These are phyloP conservation scores for Octonoba sinensis DNA, from an alignment of 2,888 invertebrate genomes.

Conservation along the genomic window DNA sequence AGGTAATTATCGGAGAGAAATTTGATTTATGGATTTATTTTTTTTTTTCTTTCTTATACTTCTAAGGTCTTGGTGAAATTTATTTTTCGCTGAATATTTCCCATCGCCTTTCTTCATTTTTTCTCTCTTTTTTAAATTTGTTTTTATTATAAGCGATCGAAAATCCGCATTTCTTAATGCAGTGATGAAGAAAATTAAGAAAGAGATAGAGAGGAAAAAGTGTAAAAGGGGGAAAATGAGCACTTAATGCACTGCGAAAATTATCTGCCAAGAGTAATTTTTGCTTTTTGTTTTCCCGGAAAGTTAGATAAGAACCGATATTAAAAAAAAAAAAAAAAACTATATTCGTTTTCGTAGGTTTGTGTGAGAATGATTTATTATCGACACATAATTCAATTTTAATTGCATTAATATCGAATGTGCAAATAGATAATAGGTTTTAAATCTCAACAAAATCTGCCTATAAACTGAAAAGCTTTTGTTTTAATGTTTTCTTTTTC, in stretches of 20 bases:
- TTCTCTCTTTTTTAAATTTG: constrained; percentile 13
- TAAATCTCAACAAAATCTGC: neutral
- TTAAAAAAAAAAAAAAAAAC: too few species aligned
- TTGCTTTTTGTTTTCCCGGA: constrained; percentile 24
- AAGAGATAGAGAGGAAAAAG: constrained; percentile 1
- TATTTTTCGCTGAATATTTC: too few species aligned
- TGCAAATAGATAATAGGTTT: constrained; percentile 9
- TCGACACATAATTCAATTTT: constrained; percentile 59
- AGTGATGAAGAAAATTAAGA: constrained; percentile 57
- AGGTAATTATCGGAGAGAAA: constrained; percentile 62
- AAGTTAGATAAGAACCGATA: too few species aligned
- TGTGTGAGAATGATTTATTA: constrained; percentile 39
- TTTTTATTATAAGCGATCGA: constrained; percentile 27
- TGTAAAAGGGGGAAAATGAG: neutral
- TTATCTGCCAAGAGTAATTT: constrained; percentile 48
- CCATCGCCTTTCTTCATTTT: neutral
- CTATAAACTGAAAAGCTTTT: too few species aligned
- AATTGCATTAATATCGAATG: constrained; percentile 45
- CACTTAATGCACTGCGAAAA: constrained; percentile 62
- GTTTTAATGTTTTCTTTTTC: too few species aligned
- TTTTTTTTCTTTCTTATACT: neutral
- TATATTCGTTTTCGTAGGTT: too few species aligned
- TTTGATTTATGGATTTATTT: constrained; percentile 62
- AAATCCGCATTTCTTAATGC: constrained; percentile 52
- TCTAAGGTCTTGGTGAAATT: too few species aligned